These are phyloP conservation scores for Drosophila arizonae DNA, from an alignment of 1,140 invertebrate genomes.

Conservation along the genomic window DNA sequence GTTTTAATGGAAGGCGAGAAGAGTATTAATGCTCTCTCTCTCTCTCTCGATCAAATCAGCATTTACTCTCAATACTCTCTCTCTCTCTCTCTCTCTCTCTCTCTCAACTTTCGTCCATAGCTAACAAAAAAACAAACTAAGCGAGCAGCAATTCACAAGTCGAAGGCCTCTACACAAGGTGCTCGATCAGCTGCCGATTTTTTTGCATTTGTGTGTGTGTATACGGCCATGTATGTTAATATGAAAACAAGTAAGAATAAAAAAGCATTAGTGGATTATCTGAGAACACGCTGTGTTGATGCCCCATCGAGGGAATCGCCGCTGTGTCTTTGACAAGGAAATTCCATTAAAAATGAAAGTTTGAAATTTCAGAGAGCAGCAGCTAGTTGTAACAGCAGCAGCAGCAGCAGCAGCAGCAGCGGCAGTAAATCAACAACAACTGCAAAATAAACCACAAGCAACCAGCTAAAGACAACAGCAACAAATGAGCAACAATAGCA, in stretches of 20 bases:
- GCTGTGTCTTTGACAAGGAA: constrained; percentile 66
- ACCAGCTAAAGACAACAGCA: constrained; percentile 43
- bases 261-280: constrained; percentile 73
- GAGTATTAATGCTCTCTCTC: too few species aligned
- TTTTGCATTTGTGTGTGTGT: too few species aligned
- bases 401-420: constrained; percentile 3
- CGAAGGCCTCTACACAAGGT: too few species aligned
- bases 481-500: constrained; percentile 41
- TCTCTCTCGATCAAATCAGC: too few species aligned
- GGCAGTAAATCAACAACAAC: constrained; percentile 50
- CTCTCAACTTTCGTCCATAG: too few species aligned
- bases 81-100: too few species aligned
- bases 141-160: too few species aligned
- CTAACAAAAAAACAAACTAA: too few species aligned
- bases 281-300: constrained; percentile 25
- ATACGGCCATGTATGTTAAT: too few species aligned
- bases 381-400: constrained; percentile 3
- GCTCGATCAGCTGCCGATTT: too few species aligned
- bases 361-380: constrained; percentile 61
- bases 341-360: constrained; percentile 79
- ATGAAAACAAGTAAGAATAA: constrained; percentile 17
- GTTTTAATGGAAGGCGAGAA: too few species aligned
- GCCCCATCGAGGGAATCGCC: constrained; percentile 55
- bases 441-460: constrained; percentile 45
- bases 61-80: too few species aligned